Conservation (phyloP, 30 jellyfish, hydroid and myxozoan genomes). For the Hydractinia symbiolongicarpus region DNA sequence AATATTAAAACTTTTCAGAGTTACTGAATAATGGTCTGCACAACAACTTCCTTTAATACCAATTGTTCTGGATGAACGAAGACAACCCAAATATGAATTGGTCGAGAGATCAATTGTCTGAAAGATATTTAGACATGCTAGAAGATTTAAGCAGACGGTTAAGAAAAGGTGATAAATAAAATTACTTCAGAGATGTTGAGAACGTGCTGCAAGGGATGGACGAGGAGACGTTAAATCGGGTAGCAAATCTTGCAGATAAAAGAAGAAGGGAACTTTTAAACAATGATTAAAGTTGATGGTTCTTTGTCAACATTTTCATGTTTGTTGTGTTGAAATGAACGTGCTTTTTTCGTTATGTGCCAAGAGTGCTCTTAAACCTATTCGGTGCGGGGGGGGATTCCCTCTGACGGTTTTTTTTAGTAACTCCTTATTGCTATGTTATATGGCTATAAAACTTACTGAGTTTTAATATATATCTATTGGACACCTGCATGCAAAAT, state of each 20-base stretch:
- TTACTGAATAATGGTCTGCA: too few relatives aligned
- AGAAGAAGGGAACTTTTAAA: neutral
- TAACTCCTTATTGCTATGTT: too few relatives aligned
- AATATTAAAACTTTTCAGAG: too few relatives aligned
- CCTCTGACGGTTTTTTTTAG: too few relatives aligned
- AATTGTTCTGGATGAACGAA: constrained; percentile 5
- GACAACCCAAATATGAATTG: neutral
- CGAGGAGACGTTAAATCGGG: neutral
- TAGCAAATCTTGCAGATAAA: neutral
- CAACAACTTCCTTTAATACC: neutral
- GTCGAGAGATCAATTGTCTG: neutral
- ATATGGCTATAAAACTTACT: too few relatives aligned
- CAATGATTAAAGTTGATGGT: neutral
- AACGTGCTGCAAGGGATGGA: neutral
- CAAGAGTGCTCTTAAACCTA: too few relatives aligned
- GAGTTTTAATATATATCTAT: too few relatives aligned
- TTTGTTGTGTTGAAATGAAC: too few relatives aligned
- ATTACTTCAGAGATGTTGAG: neutral
- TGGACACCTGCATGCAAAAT: too few relatives aligned
- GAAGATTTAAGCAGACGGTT: neutral
- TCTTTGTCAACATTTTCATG: too few relatives aligned
- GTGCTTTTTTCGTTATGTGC: too few relatives aligned
- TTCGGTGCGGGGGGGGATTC: too few relatives aligned
- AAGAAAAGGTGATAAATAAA: neutral
- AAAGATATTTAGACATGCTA: neutral